Evolutionary conservation across 2,888 invertebrate species (phyloP).

Genomic region (Agelastica alni): DNA sequence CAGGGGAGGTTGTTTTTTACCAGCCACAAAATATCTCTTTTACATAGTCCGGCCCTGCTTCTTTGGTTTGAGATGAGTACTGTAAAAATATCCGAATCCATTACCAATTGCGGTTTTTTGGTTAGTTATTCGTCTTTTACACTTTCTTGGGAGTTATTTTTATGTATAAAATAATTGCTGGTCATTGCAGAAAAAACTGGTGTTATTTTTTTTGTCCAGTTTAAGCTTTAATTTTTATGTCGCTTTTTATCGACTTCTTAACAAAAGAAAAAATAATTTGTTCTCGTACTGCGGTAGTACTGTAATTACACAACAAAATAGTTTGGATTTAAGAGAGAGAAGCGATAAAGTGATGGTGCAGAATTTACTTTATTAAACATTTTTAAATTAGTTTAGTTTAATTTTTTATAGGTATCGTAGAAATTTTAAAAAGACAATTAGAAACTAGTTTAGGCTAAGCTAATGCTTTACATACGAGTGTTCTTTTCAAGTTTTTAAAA

Average conservation of each 20-base stretch:
- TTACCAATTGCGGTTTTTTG: conserved; percentile 25
- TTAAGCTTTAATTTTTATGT: conserved; percentile 2
- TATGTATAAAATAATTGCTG: conserved; percentile 13
- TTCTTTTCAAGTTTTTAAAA: too few species aligned
- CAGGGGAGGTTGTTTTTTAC: too few species aligned
- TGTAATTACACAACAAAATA: too few species aligned
- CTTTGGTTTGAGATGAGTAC: conserved; percentile 7
- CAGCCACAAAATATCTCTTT: too few species aligned
- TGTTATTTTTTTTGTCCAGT: conserved; percentile 6
- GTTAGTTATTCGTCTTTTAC: conserved; percentile 22
- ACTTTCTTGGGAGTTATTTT: conserved; percentile 17
- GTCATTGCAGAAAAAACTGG: conserved; percentile 13
- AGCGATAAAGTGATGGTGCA: too few species aligned
- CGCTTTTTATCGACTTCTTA: not conserved
- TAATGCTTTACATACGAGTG: too few species aligned
- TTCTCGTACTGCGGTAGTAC: not conserved
- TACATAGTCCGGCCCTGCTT: not conserved
- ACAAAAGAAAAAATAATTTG: conserved; percentile 2
- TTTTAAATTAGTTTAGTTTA: too few species aligned
- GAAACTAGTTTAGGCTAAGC: too few species aligned
- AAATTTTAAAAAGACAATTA: too few species aligned
- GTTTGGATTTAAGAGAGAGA: too few species aligned
- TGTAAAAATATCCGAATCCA: conserved; percentile 20
- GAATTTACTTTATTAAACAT: too few species aligned
- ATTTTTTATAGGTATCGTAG: too few species aligned